Percentiles rank a stretch among this genome's conserved stretches.
These are phyloP conservation scores for Panagrolaimus sp. DNA, from an alignment of 1,140 invertebrate genomes.

Conservation along the genomic window DNA sequence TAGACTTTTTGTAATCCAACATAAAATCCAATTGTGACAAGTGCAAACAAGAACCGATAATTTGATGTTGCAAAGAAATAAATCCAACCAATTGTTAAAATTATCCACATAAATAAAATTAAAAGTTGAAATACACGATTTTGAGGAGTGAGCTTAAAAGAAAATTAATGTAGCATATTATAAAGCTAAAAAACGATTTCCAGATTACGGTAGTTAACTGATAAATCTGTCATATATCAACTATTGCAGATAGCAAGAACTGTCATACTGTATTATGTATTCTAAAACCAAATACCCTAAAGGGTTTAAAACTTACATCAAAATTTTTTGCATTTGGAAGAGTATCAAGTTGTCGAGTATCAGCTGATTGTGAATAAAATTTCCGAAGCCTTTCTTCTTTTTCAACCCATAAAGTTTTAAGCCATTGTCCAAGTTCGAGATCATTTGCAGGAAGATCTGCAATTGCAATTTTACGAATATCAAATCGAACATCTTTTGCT, in stretches of 20 bases:
- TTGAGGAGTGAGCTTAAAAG: slow-evolving; percentile 38
- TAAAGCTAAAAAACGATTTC: too few species aligned
- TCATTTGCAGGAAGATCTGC: slow-evolving; percentile 60
- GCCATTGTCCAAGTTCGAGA: slow-evolving; percentile 64
- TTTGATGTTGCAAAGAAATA: slow-evolving; percentile 39
- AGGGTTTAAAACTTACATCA: slow-evolving; percentile 19
- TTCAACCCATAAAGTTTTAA: slow-evolving; percentile 69
- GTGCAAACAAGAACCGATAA: slow-evolving; percentile 24
- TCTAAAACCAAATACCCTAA: too few species aligned
- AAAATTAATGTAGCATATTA: too few species aligned
- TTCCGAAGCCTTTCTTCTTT: slow-evolving; percentile 68
- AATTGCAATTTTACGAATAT: slow-evolving; percentile 68
- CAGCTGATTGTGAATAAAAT: slow-evolving; percentile 60
- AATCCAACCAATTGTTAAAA: slow-evolving; percentile 39
- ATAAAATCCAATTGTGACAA: slow-evolving; percentile 42
- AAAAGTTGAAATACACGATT: slow-evolving; percentile 30
- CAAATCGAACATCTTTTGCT: slow-evolving; percentile 71
- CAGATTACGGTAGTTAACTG: too few species aligned
- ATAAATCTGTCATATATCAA: too few species aligned
- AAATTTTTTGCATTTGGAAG: slow-evolving; percentile 26
- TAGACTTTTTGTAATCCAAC: slow-evolving; percentile 38
- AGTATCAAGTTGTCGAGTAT: slow-evolving; percentile 21
- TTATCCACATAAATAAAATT: slow-evolving; percentile 37
- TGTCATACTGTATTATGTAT: too few species aligned
- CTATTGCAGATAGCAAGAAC: too few species aligned